Conservation (phyloP, 2,113 vertebrate species). For the Nestor notabilis region DNA sequence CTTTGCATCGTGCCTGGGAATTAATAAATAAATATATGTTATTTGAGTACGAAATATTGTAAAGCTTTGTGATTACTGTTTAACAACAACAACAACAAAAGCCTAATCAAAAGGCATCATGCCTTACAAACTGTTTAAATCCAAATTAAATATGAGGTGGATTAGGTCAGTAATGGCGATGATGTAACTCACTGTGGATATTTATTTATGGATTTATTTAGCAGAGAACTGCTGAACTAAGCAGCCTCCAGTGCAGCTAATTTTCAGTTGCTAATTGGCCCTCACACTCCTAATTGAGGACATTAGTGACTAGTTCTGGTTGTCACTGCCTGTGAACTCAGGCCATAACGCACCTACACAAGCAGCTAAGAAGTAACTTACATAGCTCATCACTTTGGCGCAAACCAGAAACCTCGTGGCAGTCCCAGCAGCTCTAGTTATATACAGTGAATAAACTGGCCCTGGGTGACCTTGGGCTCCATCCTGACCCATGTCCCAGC, state of each 20-base stretch:
- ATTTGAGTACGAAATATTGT: not conserved
- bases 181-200: not conserved
- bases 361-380: not conserved
- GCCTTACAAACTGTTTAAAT: not conserved
- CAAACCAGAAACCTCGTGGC: not conserved
- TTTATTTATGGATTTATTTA: not conserved
- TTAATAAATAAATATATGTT: not conserved
- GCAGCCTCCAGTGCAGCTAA: not conserved
- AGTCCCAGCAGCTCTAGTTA: not conserved
- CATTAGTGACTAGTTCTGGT: accelerated
- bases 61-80: not conserved
- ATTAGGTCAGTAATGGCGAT: not conserved
- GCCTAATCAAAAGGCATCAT: not conserved
- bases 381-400: not conserved
- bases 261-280: not conserved
- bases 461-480: not conserved
- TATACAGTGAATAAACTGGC: not conserved
- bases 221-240: not conserved
- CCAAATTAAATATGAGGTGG: not conserved
- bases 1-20: not conserved
- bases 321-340: not conserved
- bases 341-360: not conserved
- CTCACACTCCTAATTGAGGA: not conserved
- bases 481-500: accelerated
- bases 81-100: not conserved